These are phyloP conservation scores for Mesitornis unicolor DNA, from an alignment of 2,113 vertebrate species.

Conservation along the genomic window DNA sequence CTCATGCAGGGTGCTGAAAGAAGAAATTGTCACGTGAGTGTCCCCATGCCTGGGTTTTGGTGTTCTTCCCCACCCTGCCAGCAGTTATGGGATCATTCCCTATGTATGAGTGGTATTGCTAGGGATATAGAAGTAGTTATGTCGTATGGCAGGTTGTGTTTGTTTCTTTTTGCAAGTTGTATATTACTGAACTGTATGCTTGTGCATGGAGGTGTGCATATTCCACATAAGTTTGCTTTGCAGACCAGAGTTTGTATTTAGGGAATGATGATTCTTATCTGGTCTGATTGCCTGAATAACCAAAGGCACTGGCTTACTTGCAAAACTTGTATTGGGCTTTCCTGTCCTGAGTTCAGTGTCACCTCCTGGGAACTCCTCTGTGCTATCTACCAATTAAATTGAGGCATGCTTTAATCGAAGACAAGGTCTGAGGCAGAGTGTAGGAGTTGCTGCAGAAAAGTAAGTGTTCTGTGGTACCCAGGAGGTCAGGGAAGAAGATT, in stretches of 20 bases:
- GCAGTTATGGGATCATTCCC: background rate
- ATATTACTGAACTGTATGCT: background rate
- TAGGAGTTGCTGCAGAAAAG: background rate
- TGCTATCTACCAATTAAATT: background rate
- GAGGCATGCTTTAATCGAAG: background rate
- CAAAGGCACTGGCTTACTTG: background rate
- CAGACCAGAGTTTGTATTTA: background rate
- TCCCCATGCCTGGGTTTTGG: too few relatives aligned
- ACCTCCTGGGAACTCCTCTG: background rate
- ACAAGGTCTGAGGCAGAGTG: background rate
- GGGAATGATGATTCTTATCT: accelerated
- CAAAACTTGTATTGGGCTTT: background rate
- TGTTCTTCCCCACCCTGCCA: background rate
- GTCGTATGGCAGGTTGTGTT: background rate
- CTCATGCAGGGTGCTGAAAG: background rate
- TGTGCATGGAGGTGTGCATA: background rate
- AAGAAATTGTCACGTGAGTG: accelerated
- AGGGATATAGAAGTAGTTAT: background rate
- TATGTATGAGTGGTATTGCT: background rate
- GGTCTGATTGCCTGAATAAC: background rate
- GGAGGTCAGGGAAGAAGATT: background rate
- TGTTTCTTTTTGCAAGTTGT: background rate
- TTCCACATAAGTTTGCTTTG: background rate
- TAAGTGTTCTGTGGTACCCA: background rate
- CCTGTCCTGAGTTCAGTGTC: background rate